Conservation (phyloP, 2,797 vertebrate genomes). For the Argyrosomus regius region DNA sequence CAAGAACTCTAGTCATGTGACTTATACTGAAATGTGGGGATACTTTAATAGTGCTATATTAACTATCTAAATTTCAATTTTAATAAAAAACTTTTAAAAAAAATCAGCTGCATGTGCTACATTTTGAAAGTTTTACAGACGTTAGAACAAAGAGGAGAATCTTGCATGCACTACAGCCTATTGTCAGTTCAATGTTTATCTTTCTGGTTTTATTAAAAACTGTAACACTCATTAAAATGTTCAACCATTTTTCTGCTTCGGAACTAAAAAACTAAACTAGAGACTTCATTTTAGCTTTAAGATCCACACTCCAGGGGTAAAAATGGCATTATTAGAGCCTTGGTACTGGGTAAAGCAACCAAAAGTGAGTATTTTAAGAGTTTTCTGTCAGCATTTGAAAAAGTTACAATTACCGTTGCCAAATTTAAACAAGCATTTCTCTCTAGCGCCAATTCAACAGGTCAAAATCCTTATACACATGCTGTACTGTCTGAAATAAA, state of each 20-base stretch:
- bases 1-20: neutral
- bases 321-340: slow-evolving; percentile 18
- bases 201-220: slow-evolving; percentile 1
- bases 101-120: neutral
- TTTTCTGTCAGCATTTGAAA: slow-evolving; percentile 5
- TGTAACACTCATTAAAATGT: neutral
- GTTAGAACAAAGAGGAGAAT: neutral
- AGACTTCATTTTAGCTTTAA: neutral
- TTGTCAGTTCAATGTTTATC: neutral
- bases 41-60: neutral
- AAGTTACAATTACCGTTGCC: neutral
- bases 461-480: neutral
- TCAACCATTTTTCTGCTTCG: neutral
- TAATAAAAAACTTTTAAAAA: neutral
- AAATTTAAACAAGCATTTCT: neutral
- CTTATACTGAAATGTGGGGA: neutral
- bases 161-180: neutral
- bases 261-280: slow-evolving; percentile 1
- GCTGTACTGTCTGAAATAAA: neutral
- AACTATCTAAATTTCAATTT: neutral
- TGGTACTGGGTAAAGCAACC: neutral
- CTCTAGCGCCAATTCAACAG: neutral
- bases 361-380: slow-evolving; percentile 9
- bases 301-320: slow-evolving; percentile 14
- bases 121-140: neutral